Evolutionary conservation across 1,140 invertebrate species (phyloP).

Genomic region (Platorchestia sp.): DNA sequence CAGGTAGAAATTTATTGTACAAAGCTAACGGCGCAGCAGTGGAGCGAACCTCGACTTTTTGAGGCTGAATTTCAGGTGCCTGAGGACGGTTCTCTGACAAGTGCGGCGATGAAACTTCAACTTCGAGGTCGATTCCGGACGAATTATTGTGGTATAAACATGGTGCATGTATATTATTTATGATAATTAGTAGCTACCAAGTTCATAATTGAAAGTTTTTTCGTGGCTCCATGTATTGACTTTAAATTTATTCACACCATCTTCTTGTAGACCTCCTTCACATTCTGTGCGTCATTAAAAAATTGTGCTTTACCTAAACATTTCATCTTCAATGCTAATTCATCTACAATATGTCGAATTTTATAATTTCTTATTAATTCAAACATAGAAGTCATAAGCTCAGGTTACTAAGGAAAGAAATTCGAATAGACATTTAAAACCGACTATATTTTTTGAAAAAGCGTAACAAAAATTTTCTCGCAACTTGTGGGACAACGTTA

Average conservation of each 20-base stretch:
- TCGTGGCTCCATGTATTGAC: too few relatives aligned
- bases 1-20: slow-evolving; percentile 27
- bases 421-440: not conserved
- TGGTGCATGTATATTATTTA: too few relatives aligned
- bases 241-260: too few relatives aligned
- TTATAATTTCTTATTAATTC: not conserved
- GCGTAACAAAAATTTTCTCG: not conserved
- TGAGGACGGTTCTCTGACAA: not conserved
- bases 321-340: too few relatives aligned
- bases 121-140: not conserved
- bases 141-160: too few relatives aligned
- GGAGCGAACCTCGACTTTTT: not conserved
- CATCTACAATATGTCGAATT: too few relatives aligned
- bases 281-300: too few relatives aligned
- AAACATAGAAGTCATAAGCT: not conserved
- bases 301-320: too few relatives aligned
- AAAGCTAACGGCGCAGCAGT: not conserved
- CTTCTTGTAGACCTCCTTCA: too few relatives aligned
- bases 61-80: not conserved
- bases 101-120: not conserved
- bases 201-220: too few relatives aligned
- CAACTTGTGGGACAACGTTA: not conserved
- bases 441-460: not conserved
- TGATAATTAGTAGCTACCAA: too few relatives aligned
- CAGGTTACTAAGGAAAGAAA: not conserved